Base-by-base conservation (phyloP, 2,797 vertebrate genomes). In the Phataginus tricuspis region DNA sequence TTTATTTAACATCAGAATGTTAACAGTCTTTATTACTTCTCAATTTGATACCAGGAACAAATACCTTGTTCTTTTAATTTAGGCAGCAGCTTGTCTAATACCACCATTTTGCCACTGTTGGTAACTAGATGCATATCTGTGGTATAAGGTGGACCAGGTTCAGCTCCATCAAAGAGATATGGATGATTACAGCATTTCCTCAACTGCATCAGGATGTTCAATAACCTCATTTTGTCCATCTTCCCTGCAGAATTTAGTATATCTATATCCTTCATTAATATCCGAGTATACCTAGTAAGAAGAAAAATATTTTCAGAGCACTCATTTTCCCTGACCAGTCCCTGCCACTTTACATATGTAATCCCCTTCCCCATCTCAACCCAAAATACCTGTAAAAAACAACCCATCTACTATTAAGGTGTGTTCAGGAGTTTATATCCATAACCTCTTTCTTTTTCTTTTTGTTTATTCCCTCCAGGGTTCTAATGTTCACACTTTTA, bases 221-320 rank as follows among this genome's bases (percentile, higher is more conserved):
- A 96, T 59, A 99, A 98, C 51, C 99, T 99, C 99, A 99, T 99
- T 98, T 99, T 99, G 98, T 99, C 99, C 99, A 99, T 99, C 98
- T 99, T 99, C 29, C 99, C 99, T n/a, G 99, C 99, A 0, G 99
- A 99, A 97, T 99, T 99, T 97, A 99, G 96, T 93, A 99, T 99
- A 97, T 99, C 99, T 74, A 99, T 99, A 97, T 99, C 99, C 98
- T 99, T 99, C 99, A 99, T 99, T 97, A 99, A 98, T 97, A 99
- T 99, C 96, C 99, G 99, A 21, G 99, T 99, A 97, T 99, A 99
- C 99, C 99, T 99, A 97, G 31, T 74, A 18, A 90, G 23, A 92
- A 96, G n/a, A 96, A 68, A 89, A 89, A 74, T 6, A 83, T 57
- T 27, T 69, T 84, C 51, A 82, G 8, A 86, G 15, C 23, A 39